Evolutionary conservation across 2,797 vertebrate genomes (phyloP), one percentile per base, ranked within the genome.

Genomic region (Neosilurus hyrtlii): DNA sequence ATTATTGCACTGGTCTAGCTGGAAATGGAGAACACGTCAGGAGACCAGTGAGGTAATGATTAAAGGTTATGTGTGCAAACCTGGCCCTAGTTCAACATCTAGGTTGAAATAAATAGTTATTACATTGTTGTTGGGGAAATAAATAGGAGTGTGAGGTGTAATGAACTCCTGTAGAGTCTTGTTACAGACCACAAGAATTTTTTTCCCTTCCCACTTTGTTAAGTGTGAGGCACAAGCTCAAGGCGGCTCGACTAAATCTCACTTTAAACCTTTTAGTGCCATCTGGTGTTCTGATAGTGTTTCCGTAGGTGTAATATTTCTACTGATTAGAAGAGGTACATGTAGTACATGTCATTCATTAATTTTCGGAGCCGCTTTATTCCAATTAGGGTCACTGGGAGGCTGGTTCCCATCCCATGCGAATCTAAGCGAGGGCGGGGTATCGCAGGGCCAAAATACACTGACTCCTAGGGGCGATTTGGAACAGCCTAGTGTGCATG

Each of bases 131-230:
- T 37, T 74, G 72, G 18, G 35, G 22, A 59, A 75, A 75, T 75
- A 61, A 61, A 18, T 43, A n/a, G 54, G 72, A 57, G 52, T 35
- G 18, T 59, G 35, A 59, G 30, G 37, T 57, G 56, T 22, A 75
- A 59, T 76, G 56, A 74, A 57, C 16, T 74, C 72, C 18, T 56
- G 72, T 57, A 35, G 30, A 76, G 73, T 43, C 73, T 75, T 59
- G 26, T 35, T 75, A 3, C 18, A 75, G 26, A 59, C 24, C 52
- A 57, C 72, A 57, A 22, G 70, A 49, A 18, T 74, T 22, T 15
- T 37, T 15, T 26, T 22, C 18, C 4, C 1, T 18, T 6, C 11
- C 16, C 3, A 0, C 66, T 43, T 9, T 12, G 35, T 16, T 20
- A 5, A 18, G 71, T 18, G 26, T 51, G 22, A 54, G n/a, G 18